A percentile compares a stretch with the other conserved stretches of the same genome.
phyloP scores from a whole-genome alignment of 2,113 vertebrate species.

The Sus scrofa region T2T-Sscrofa CM000812.6:41415501-41416000 shows the following conservation, averaged over 20 bases:
- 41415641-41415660: neutral
- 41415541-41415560: neutral
- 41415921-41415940: neutral
- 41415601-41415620: neutral
- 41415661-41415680: neutral
- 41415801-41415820: neutral
- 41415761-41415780: neutral
- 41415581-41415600: neutral
- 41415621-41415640: neutral
- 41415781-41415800: no score
- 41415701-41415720: neutral
- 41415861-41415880: neutral
- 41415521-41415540: neutral
- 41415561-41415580: no score
- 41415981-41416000: neutral
- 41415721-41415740: neutral
- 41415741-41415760: neutral
- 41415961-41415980: neutral
- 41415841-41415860: neutral
- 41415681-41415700: neutral
- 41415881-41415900: neutral
- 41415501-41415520: conserved; percentile 10
- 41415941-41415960: neutral
- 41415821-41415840: neutral
- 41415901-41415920: neutral